Conservation (phyloP, 2,113 vertebrate genomes). For the Perognathus longimembris region DNA sequence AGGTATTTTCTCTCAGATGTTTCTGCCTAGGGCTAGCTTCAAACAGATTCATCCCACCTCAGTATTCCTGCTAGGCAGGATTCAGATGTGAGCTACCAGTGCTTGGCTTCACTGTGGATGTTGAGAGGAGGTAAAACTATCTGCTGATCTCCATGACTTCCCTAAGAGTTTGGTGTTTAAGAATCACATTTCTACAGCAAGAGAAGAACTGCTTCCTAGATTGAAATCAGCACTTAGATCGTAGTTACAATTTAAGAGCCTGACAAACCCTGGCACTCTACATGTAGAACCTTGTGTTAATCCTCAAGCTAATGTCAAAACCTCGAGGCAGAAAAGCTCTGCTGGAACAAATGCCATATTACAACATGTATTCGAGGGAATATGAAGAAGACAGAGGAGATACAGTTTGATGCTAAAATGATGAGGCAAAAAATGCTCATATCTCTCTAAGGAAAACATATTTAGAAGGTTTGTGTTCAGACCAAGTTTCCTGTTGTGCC, state of each 20-base stretch:
- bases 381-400: neutral
- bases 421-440: neutral
- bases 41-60: no score
- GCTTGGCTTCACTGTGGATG: neutral
- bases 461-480: neutral
- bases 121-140: neutral
- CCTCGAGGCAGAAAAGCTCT: neutral
- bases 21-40: no score
- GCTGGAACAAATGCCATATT: neutral
- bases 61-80: no score
- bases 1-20: no score
- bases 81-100: neutral
- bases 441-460: constrained; percentile 21
- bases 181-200: neutral
- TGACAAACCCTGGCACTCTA: neutral
- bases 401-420: neutral
- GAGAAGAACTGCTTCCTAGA: neutral
- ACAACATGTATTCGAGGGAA: neutral
- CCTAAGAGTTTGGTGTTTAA: neutral
- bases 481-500: neutral
- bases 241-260: neutral
- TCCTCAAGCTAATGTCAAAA: constrained; percentile 9
- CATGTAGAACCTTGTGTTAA: neutral
- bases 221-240: neutral
- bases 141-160: neutral